A percentile compares a stretch with the other conserved stretches of the same genome.
phyloP scores from a whole-genome alignment of 2,797 vertebrate genomes.

The Arctocebus calabarensis region DNA sequence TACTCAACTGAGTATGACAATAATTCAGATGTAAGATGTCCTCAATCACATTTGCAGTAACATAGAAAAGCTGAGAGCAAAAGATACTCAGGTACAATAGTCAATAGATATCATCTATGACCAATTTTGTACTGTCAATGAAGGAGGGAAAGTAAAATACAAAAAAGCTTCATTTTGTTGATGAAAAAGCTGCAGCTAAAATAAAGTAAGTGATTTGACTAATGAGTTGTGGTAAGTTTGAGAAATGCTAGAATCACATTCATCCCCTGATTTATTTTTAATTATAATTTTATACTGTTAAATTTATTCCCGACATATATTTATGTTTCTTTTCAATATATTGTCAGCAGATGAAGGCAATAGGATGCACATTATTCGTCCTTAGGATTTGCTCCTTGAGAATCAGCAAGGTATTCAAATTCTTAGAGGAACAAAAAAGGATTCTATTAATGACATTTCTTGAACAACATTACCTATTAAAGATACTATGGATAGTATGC shows the following conservation, averaged over 20 bases:
- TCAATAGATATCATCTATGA: background rate
- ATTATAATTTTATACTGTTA: background rate
- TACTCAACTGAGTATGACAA: background rate
- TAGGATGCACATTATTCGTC: background rate
- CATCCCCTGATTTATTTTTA: background rate
- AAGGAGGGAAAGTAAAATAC: background rate
- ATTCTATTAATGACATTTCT: background rate
- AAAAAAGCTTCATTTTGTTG: background rate
- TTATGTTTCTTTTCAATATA: background rate
- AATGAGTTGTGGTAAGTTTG: background rate
- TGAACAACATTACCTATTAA: background rate
- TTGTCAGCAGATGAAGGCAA: background rate
- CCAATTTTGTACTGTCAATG: background rate
- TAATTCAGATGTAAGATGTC: background rate
- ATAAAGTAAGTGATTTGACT: background rate
- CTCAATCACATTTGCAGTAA: background rate
- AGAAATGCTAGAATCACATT: background rate
- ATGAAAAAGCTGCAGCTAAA: background rate
- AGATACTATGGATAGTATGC: background rate
- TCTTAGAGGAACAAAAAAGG: background rate
- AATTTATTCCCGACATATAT: background rate
- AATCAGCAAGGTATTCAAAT: background rate
- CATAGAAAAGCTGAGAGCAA: background rate
- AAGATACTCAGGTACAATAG: background rate
- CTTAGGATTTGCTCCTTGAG: background rate